Evolutionary conservation across 2,888 invertebrate species (phyloP).

Genomic region (Drosophila trichaetosa): DNA sequence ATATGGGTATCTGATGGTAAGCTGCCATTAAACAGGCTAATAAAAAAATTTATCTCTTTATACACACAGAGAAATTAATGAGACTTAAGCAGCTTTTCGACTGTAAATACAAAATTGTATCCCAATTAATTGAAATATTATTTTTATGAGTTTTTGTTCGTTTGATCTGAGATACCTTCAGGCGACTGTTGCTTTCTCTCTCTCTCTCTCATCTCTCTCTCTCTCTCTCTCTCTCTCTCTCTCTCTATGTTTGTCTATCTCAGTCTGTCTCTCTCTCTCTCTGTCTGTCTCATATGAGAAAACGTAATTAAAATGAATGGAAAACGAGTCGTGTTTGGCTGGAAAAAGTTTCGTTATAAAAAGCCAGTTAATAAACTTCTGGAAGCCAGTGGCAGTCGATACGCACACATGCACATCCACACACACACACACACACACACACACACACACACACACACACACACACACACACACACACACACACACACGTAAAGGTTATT

Average conservation of each 20-base stretch:
- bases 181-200: not conserved
- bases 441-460: not conserved
- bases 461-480: not conserved
- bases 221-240: not conserved
- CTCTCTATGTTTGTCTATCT: not conserved
- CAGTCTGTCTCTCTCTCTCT: not conserved
- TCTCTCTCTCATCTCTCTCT: not conserved
- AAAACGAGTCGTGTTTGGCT: conserved; percentile 17
- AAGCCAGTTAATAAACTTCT: conserved; percentile 60
- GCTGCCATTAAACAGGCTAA: not conserved
- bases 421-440: not conserved
- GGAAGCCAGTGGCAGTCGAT: conserved; percentile 26
- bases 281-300: conserved; percentile 1
- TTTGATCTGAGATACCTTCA: not conserved
- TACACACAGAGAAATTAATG: not conserved
- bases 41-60: not conserved
- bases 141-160: not conserved
- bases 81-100: not conserved
- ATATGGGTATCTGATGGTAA: not conserved
- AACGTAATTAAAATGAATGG: conserved; percentile 57
- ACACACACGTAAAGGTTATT: conserved; percentile 4
- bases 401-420: not conserved
- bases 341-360: conserved; percentile 63
- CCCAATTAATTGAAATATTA: conserved; percentile 19
- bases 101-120: not conserved